Evolutionary conservation across 2,888 invertebrate genomes (phyloP), one percentile per base, ranked within the genome.

Genomic region (Dryococelus australis): DNA sequence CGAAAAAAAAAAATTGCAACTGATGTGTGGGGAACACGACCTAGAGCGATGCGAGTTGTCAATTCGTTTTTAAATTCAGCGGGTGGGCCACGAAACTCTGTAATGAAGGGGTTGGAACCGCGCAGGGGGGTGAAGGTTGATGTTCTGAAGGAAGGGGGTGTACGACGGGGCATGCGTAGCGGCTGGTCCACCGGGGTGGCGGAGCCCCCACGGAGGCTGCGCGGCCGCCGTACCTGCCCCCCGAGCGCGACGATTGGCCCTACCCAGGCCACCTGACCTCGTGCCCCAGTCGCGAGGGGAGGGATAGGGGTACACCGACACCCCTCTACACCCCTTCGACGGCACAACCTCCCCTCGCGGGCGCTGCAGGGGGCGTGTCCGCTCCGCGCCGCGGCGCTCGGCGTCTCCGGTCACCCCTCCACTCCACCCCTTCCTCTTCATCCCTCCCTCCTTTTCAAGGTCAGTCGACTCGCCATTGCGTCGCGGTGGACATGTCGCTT

Each of bases 201-300:
- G 47, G 47, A 16, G 10, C 10, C n/a, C 65, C 24, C 65, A 65
- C 65, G 65, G 65, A 65, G 65, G 65, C 65, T 65, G 65, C 65
- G 65, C 65, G 65, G 13, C 65, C 24, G 65, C 65, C 65, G 24
- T 12, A 65, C 65, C 65, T n/a, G 65, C 65, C n/a, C 65, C 65
- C 65, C 24, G 65, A 65, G 65, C n/a, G n/a, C 65, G 65, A n/a
- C 65, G 65, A 65, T 65, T 65, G 65, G 65, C 65, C 65, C 65
- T 65, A 20, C 24, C 65, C 8, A 10, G 2, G 65, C 65, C 65
- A 65, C 65, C 65, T 65, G 65, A 65, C 65, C 65, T 24, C 65
- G 65, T 65, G 65, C 65, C 65, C 65, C 65, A 65, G 1, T 65
- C 2, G 20, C 65, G 65, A 0, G 65, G 6, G 20, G n/a, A 1